Conservation (phyloP, 2,797 vertebrate species). For the Hipposideros larvatus region DNA sequence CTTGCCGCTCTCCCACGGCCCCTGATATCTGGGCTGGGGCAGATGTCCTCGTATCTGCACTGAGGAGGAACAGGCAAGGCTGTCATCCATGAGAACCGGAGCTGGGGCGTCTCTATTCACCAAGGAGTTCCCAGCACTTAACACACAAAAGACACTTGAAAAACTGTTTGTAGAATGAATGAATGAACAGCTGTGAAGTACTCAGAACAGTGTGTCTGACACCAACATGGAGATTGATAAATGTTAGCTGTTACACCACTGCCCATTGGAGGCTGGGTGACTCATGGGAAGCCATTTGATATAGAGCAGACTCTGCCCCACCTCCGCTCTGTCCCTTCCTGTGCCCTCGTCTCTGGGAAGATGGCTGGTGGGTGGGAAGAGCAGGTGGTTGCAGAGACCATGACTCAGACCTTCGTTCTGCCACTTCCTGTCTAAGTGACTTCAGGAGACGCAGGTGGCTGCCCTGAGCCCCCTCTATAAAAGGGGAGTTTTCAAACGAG, state of each 20-base stretch:
- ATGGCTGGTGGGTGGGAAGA: not conserved
- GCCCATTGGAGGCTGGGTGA: not conserved
- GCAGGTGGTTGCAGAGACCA: not conserved
- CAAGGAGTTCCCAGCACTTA: not conserved
- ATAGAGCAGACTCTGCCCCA: not conserved
- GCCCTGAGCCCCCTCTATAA: not conserved
- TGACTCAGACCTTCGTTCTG: not conserved
- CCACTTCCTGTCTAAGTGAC: not conserved
- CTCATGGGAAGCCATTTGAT: not conserved
- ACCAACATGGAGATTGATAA: not conserved
- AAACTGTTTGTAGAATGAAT: not conserved
- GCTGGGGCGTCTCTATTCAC: not conserved
- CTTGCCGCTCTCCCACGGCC: not conserved
- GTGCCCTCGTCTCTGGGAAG: not conserved
- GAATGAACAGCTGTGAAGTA: not conserved
- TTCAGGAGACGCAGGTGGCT: not conserved
- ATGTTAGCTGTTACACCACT: not conserved
- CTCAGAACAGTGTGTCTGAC: not conserved
- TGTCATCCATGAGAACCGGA: not conserved
- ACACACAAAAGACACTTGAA: not conserved
- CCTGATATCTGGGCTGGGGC: not conserved
- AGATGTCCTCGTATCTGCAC: not conserved
- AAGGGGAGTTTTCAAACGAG: not conserved
- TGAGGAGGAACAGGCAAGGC: not conserved
- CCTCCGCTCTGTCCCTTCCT: not conserved